Evolutionary conservation across 1,140 invertebrate species (phyloP).

Genomic region (Aphis gossypii): DNA sequence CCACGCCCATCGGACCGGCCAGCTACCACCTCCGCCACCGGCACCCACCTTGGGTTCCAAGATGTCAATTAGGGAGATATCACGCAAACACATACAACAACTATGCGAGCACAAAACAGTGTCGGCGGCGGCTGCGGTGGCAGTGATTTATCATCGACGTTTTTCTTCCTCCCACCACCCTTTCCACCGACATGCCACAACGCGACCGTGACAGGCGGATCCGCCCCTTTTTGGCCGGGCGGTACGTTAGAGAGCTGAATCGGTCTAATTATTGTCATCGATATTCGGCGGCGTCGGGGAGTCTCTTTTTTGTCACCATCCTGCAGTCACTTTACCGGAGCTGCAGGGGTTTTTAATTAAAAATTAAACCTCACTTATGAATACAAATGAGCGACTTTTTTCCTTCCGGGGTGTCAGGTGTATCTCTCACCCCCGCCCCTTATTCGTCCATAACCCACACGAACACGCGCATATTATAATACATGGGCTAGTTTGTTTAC

Average conservation of each 20-base stretch:
- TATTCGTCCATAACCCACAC: not conserved
- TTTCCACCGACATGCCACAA: too few relatives aligned
- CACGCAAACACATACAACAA: not conserved
- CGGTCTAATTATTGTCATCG: slow-evolving; percentile 54
- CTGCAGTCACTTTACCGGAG: not conserved
- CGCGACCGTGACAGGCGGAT: not conserved
- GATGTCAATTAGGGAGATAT: slow-evolving; percentile 57
- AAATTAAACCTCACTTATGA: slow-evolving; percentile 50
- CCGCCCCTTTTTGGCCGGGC: slow-evolving; percentile 30
- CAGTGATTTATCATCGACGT: slow-evolving; percentile 56
- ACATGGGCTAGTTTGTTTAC: not conserved
- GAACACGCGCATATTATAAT: not conserved
- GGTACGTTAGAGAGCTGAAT: not conserved
- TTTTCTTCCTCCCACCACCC: not conserved
- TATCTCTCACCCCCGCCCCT: not conserved
- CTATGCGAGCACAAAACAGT: not conserved
- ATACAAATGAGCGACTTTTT: not conserved
- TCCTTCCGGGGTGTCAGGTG: not conserved
- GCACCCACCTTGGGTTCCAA: slow-evolving; percentile 51
- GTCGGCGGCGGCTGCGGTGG: not conserved
- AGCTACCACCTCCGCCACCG: too few relatives aligned
- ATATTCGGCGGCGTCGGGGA: not conserved
- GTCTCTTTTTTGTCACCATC: slow-evolving; percentile 1
- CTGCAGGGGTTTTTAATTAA: slow-evolving; percentile 28
- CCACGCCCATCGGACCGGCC: not conserved